Conservation (phyloP, 2,888 invertebrate genomes). For the Polydrusus cervinus region DNA sequence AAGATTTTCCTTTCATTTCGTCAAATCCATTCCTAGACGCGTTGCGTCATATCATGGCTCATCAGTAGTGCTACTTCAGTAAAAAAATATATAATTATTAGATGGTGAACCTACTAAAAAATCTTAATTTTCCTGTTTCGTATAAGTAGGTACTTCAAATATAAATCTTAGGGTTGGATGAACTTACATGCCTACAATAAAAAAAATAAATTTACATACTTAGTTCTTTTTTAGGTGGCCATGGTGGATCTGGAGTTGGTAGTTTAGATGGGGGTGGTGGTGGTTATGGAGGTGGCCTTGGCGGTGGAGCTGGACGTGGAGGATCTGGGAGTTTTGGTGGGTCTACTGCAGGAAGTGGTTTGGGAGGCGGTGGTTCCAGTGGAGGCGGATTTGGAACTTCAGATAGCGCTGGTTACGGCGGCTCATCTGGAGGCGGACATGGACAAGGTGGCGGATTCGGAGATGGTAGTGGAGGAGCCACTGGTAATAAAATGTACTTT, state of each 20-base stretch:
- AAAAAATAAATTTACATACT: too few relatives aligned
- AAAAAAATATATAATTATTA: too few relatives aligned
- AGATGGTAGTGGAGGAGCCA: conserved; percentile 20
- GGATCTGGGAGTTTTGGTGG: conserved; percentile 44
- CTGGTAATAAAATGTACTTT: neutral
- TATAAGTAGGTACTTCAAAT: too few relatives aligned
- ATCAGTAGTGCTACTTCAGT: too few relatives aligned
- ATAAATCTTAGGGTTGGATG: too few relatives aligned
- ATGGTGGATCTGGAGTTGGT: conserved; percentile 33
- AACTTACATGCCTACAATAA: too few relatives aligned
- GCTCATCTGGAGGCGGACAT: neutral
- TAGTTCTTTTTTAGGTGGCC: neutral
- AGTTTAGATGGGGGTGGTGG: conserved; percentile 41
- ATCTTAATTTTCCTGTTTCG: too few relatives aligned
- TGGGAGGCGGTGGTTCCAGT: conserved; percentile 46
- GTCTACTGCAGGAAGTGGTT: conserved; percentile 41
- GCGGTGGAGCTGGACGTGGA: conserved; percentile 34
- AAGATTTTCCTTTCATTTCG: too few relatives aligned
- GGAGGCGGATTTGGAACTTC: conserved; percentile 33
- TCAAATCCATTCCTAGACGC: too few relatives aligned
- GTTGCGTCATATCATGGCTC: too few relatives aligned
- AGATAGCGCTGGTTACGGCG: neutral
- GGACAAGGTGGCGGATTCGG: conserved; percentile 40
- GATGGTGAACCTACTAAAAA: too few relatives aligned
- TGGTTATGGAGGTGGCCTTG: conserved; percentile 46